Percentiles rank a stretch among this genome's conserved stretches.
Conservation (phyloP, 2,113 vertebrate species). For the Macquaria australasica region DNA sequence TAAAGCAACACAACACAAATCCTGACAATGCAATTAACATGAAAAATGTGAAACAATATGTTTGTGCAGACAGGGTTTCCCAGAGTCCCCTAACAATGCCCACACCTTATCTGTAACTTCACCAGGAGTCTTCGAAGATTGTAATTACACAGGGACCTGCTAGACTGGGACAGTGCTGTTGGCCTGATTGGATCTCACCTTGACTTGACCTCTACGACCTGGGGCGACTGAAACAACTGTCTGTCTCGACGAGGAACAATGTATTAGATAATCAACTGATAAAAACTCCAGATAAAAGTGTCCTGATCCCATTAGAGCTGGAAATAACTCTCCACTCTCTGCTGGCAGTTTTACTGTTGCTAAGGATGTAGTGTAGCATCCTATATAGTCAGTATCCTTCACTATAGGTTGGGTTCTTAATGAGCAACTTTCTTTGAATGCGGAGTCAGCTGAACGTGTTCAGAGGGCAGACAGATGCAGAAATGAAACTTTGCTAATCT, state of each 20-base stretch:
- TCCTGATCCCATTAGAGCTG: slow-evolving; percentile 79
- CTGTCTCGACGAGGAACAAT: slow-evolving; percentile 70
- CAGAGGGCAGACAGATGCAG: slow-evolving; percentile 25
- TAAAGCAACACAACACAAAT: slow-evolving; percentile 50
- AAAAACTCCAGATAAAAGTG: slow-evolving; percentile 79
- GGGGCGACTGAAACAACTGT: slow-evolving; percentile 61
- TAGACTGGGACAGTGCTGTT: slow-evolving; percentile 58
- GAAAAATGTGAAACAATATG: slow-evolving; percentile 78
- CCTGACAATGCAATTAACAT: slow-evolving; percentile 81
- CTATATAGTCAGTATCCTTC: slow-evolving; percentile 32
- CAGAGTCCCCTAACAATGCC: slow-evolving; percentile 60
- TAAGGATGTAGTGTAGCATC: slow-evolving; percentile 54
- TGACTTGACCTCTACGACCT: slow-evolving; percentile 78
- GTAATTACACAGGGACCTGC: slow-evolving; percentile 75
- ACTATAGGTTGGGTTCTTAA: slow-evolving; percentile 50
- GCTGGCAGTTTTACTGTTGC: slow-evolving; percentile 66
- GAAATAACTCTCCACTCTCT: slow-evolving; percentile 77
- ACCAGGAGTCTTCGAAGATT: slow-evolving; percentile 47
- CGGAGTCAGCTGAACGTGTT: slow-evolving; percentile 58
- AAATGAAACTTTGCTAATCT: slow-evolving; percentile 30
- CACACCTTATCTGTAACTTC: slow-evolving; percentile 71
- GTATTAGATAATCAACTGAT: slow-evolving; percentile 85
- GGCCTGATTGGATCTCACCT: slow-evolving; percentile 85
- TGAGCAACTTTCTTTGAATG: slow-evolving; percentile 55
- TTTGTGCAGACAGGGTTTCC: slow-evolving; percentile 66